Conservation (phyloP, 2,113 vertebrate genomes). For the Callipepla squamata region DNA sequence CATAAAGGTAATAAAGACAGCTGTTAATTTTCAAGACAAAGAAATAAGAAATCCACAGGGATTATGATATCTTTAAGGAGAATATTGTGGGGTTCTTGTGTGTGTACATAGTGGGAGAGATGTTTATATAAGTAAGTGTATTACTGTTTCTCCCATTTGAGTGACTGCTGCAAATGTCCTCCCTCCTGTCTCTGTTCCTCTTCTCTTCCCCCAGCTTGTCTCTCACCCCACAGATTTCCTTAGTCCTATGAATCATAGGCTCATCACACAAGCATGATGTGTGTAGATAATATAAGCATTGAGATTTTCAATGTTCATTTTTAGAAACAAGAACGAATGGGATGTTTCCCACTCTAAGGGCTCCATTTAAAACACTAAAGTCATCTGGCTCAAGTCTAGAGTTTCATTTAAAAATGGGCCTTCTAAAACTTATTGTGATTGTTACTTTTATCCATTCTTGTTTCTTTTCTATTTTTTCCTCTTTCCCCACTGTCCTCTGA, state of each 20-base stretch:
- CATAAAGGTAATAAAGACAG: not conserved
- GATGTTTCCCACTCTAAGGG: not conserved
- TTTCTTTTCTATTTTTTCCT: not conserved
- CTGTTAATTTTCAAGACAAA: not conserved
- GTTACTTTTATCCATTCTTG: not conserved
- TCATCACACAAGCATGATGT: rapidly evolving
- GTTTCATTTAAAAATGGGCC: not conserved
- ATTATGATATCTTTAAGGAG: not conserved
- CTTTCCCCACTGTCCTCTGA: not conserved
- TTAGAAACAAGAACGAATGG: not conserved
- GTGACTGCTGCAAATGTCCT: not conserved
- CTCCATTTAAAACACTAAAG: not conserved
- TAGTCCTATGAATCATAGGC: not conserved
- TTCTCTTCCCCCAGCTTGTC: not conserved
- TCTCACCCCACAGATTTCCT: not conserved
- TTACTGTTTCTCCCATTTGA: not conserved
- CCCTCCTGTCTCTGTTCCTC: not conserved
- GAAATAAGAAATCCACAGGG: not conserved
- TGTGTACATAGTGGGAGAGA: not conserved
- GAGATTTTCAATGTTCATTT: not conserved
- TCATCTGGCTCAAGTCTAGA: not conserved
- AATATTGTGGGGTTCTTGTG: not conserved
- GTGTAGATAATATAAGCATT: not conserved
- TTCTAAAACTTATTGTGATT: not conserved
- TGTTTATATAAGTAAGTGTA: not conserved